These are phyloP conservation scores for Cecropterus lyciades DNA, from an alignment of 1,140 invertebrate species.

Conservation along the genomic window DNA sequence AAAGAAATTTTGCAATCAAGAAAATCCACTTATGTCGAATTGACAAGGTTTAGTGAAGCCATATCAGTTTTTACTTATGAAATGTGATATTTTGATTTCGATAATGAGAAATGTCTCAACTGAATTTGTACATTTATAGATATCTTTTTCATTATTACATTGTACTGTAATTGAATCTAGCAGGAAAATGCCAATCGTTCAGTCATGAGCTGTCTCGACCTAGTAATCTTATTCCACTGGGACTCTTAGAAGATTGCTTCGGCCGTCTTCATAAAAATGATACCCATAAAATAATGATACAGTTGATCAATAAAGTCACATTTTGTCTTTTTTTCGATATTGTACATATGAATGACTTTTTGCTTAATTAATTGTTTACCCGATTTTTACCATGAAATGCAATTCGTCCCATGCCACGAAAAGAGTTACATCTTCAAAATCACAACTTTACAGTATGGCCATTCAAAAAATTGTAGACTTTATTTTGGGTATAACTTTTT, in stretches of 20 bases:
- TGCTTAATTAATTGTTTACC: too few species aligned
- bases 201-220: slow-evolving; percentile 12
- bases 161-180: slow-evolving; percentile 33
- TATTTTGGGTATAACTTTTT: too few species aligned
- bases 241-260: slow-evolving; percentile 12
- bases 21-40: not conserved
- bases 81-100: not conserved
- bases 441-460: too few species aligned
- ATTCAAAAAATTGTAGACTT: too few species aligned
- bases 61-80: not conserved
- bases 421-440: too few species aligned
- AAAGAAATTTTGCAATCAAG: not conserved
- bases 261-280: not conserved
- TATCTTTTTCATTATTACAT: slow-evolving; percentile 7
- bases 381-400: too few species aligned
- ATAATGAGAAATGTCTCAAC: not conserved
- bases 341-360: too few species aligned
- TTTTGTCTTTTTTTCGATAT: not conserved
- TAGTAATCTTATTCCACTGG: slow-evolving; percentile 34
- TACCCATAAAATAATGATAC: too few species aligned
- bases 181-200: slow-evolving; percentile 22
- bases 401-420: too few species aligned
- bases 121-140: not conserved
- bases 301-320: not conserved
- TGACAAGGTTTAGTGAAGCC: not conserved